These are phyloP conservation scores for Brevimyrus niger DNA, from an alignment of 2,113 vertebrate species.

Conservation along the genomic window DNA sequence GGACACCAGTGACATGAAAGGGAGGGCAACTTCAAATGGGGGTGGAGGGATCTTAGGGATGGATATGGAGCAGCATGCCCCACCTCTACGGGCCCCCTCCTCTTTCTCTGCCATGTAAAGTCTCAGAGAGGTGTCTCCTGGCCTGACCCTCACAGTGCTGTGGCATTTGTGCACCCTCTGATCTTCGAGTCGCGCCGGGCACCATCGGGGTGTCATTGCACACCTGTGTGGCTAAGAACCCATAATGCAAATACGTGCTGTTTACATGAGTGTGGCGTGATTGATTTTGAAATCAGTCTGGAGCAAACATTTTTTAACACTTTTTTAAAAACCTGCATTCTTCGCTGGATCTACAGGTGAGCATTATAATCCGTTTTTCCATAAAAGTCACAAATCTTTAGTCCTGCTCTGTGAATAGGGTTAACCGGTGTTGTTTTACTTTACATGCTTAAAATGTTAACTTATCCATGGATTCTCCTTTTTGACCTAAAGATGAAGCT, in stretches of 20 bases:
- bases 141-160: neutral
- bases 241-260: neutral
- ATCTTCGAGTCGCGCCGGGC: too few relatives aligned
- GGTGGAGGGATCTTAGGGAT: neutral
- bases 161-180: neutral
- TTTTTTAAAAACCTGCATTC: neutral
- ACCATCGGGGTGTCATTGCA: neutral
- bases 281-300: neutral
- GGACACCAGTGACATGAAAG: slow-evolving; percentile 37
- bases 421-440: neutral
- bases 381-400: neutral
- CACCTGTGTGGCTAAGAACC: neutral
- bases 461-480: neutral
- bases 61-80: neutral
- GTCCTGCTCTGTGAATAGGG: neutral
- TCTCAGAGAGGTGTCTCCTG: neutral
- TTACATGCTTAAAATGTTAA: neutral
- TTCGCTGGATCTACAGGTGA: neutral
- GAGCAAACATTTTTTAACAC: neutral
- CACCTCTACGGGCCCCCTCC: neutral
- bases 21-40: slow-evolving; percentile 9
- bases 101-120: neutral
- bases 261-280: neutral
- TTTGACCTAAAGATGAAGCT: neutral
- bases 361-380: neutral